Percentiles rank a stretch among this genome's conserved stretches.
Evolutionary conservation across 2,888 invertebrate species (phyloP).

Genomic region (Drosophila pegasa): DNA sequence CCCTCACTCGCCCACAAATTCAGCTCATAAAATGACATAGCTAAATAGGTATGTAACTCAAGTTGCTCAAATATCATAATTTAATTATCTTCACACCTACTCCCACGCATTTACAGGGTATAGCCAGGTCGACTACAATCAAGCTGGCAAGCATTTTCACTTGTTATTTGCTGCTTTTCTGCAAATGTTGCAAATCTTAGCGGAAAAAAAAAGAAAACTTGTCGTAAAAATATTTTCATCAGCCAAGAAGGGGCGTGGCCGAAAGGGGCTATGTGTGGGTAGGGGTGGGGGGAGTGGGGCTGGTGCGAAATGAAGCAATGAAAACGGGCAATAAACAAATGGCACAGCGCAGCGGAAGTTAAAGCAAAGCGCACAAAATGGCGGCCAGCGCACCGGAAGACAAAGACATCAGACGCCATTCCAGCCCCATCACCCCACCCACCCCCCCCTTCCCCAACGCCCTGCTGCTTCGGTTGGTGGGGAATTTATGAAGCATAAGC

Average conservation of each 20-base stretch:
- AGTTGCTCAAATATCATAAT: no score
- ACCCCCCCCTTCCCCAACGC: no score
- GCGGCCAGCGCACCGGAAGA: conserved; percentile 71
- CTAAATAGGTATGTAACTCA: no score
- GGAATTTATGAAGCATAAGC: conserved; percentile 80
- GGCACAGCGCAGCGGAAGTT: conserved; percentile 73
- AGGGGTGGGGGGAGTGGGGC: neutral
- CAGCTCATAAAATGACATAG: no score
- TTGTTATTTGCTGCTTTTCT: conserved; percentile 56
- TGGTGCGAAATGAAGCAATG: conserved; percentile 67
- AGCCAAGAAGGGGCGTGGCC: conserved; percentile 34
- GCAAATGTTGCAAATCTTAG: conserved; percentile 79
- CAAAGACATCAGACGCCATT: conserved; percentile 51
- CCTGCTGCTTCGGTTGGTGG: conserved; percentile 6
- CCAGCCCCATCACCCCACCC: neutral
- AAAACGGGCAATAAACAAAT: conserved; percentile 78
- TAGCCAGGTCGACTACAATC: neutral
- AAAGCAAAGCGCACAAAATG: conserved; percentile 67
- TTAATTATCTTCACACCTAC: neutral
- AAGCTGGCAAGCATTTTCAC: neutral
- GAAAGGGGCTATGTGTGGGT: neutral
- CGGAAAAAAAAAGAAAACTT: conserved; percentile 66
- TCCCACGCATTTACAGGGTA: neutral
- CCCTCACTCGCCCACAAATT: neutral
- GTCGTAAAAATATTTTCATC: conserved; percentile 81